Evolutionary conservation across 2,113 vertebrate genomes (phyloP).

Genomic region (Accipiter cooperii): DNA sequence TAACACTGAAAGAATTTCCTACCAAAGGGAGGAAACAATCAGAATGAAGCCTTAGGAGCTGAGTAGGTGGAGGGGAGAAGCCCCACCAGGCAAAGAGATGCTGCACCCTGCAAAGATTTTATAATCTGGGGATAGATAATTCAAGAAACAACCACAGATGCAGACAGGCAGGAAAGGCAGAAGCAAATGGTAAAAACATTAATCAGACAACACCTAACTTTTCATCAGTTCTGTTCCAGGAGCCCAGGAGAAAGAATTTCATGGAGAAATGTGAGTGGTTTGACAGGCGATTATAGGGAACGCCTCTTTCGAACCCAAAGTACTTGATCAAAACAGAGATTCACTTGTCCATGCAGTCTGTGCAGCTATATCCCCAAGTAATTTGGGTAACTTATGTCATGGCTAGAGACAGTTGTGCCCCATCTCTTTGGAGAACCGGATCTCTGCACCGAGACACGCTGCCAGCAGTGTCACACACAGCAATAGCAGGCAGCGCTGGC

Average conservation of each 20-base stretch:
- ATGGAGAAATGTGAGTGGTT: background rate
- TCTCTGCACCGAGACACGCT: accelerated
- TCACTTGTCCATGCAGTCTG: background rate
- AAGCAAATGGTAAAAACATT: background rate
- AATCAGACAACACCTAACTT: background rate
- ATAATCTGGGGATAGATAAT: background rate
- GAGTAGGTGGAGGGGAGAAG: background rate
- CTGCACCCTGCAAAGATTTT: background rate
- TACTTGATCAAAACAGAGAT: background rate
- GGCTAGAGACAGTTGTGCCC: background rate
- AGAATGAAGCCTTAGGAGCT: background rate
- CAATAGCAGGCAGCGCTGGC: background rate
- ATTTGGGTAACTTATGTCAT: background rate
- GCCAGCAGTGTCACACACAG: background rate
- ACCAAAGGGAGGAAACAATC: background rate
- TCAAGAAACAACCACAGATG: background rate
- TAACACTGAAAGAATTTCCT: background rate
- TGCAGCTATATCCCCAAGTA: background rate
- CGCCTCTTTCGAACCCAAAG: background rate
- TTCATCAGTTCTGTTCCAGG: background rate
- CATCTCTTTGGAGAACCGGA: background rate
- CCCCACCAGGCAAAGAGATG: background rate
- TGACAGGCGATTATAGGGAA: background rate
- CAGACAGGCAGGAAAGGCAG: background rate
- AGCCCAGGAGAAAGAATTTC: background rate